A percentile compares a stretch with the other conserved stretches of the same genome.
phyloP scores from a whole-genome alignment of 2,797 vertebrate species.

The Pantherophis alleghaniensis region DNA sequence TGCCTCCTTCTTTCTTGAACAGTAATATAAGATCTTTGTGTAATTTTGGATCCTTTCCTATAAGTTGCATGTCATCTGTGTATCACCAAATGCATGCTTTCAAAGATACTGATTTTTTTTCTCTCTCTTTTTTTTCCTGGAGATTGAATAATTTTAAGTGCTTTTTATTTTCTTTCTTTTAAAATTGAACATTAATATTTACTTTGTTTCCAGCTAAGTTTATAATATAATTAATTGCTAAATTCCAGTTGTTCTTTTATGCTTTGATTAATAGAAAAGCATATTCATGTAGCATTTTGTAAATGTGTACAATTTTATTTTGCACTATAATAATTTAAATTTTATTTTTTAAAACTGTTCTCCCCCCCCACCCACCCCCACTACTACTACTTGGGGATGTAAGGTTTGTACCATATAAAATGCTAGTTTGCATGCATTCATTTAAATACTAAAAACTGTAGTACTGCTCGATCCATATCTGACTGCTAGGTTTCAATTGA shows the following conservation, averaged over 20 bases:
- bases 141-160: conserved; percentile 56
- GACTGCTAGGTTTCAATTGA: conserved; percentile 99
- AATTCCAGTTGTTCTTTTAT: conserved; percentile 70
- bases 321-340: conserved; percentile 61
- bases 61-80: conserved; percentile 74
- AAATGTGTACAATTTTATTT: conserved; percentile 66
- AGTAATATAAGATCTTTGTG: conserved; percentile 46
- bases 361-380: conserved; percentile 18
- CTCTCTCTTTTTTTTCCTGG: conserved; percentile 50
- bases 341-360: conserved; percentile 54
- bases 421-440: conserved; percentile 85
- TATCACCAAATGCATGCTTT: conserved; percentile 73
- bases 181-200: conserved; percentile 78
- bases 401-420: conserved; percentile 75
- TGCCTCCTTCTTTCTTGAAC: conserved; percentile 50
- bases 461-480: conserved; percentile 98
- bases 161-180: conserved; percentile 68
- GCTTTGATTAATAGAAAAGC: conserved; percentile 72
- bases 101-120: conserved; percentile 62
- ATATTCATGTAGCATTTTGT: conserved; percentile 65
- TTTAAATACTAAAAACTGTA: conserved; percentile 88
- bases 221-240: conserved; percentile 74
- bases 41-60: conserved; percentile 55
- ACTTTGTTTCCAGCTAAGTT: conserved; percentile 76
- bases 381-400: conserved; percentile 66